These are phyloP conservation scores for Metopolophium dirhodum DNA, from an alignment of 1,140 invertebrate species.

Conservation along the genomic window DNA sequence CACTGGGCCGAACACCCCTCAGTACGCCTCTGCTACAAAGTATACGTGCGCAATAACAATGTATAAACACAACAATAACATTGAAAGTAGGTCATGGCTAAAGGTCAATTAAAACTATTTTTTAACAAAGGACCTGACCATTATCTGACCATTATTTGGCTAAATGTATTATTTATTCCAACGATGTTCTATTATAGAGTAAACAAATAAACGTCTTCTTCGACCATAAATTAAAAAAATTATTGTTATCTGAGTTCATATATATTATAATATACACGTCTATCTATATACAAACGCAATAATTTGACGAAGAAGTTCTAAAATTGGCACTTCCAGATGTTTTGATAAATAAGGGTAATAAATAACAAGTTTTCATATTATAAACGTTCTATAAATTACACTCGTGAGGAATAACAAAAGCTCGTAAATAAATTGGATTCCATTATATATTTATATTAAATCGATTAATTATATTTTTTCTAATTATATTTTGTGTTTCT, in stretches of 20 bases:
- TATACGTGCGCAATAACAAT: neutral
- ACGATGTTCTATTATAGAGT: neutral
- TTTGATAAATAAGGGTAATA: neutral
- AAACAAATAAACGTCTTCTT: neutral
- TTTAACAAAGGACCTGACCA: neutral
- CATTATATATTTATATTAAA: neutral
- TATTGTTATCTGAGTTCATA: neutral
- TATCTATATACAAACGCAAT: neutral
- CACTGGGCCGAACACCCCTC: too few relatives aligned
- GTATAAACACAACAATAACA: neutral
- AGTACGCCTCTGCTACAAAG: too few relatives aligned
- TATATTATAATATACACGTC: neutral
- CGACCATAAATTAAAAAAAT: neutral
- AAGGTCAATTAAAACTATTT: neutral
- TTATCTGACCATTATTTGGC: neutral
- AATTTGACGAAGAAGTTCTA: neutral
- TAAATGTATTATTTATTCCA: neutral
- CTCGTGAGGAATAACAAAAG: neutral
- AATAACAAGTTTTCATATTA: conserved; percentile 15
- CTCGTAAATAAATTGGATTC: neutral
- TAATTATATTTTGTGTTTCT: neutral
- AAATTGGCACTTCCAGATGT: conserved; percentile 2
- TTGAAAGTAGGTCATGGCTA: neutral
- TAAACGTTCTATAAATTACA: neutral
- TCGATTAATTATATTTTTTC: neutral